These are phyloP conservation scores for Malacoraja senta DNA, from an alignment of 2,797 vertebrate genomes.

Conservation along the genomic window DNA sequence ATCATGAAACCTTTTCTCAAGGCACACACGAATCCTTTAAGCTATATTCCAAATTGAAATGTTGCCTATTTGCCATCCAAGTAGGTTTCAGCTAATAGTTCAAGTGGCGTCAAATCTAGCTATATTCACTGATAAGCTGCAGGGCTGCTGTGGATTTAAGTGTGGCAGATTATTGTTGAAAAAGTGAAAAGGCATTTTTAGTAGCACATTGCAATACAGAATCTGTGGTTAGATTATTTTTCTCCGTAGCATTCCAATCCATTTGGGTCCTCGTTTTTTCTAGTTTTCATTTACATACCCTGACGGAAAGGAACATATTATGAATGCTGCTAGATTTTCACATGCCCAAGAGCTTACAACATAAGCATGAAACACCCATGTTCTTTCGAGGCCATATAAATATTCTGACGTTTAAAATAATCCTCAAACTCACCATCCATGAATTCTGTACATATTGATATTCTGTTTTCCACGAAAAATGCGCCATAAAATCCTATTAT, in stretches of 20 bases:
- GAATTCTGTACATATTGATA: conserved; percentile 97
- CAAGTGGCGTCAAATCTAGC: conserved; percentile 31
- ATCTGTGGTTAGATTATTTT: conserved; percentile 8
- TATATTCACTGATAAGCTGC: conserved; percentile 29
- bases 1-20: neutral
- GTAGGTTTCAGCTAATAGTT: conserved; percentile 32
- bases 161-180: conserved; percentile 25
- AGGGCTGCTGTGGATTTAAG: neutral
- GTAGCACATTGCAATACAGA: neutral
- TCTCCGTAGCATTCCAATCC: neutral
- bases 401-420: neutral
- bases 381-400: neutral
- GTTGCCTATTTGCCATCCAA: conserved; percentile 32
- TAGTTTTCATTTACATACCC: neutral
- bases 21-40: conserved; percentile 5
- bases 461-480: conserved; percentile 97
- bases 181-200: neutral
- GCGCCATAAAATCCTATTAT: conserved; percentile 99
- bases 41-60: conserved; percentile 35
- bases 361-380: neutral
- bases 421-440: conserved; percentile 85
- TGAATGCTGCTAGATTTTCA: neutral
- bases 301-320: neutral
- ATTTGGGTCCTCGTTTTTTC: neutral
- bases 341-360: neutral